Evolutionary conservation across 2,113 vertebrate species (phyloP).

Genomic region (Cairina moschata): DNA sequence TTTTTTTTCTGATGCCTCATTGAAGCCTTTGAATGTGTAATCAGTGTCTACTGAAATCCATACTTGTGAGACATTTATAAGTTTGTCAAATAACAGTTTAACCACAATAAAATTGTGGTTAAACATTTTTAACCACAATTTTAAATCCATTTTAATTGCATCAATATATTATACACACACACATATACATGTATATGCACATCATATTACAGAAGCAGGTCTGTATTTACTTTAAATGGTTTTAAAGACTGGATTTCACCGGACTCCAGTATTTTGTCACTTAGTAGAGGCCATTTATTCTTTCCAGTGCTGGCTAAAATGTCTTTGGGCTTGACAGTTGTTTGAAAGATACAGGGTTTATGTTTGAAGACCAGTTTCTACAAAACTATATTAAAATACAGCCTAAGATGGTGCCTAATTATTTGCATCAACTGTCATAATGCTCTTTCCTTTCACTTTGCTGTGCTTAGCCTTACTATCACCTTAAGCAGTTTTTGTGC

Average conservation of each 20-base stretch:
- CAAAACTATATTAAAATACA: background rate
- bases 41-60: background rate
- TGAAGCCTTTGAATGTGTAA: background rate
- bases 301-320: background rate
- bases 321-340: background rate
- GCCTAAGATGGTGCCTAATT: background rate
- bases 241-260: background rate
- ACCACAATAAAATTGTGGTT: background rate
- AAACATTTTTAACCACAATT: too few relatives aligned
- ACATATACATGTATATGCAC: too few relatives aligned
- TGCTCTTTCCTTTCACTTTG: background rate
- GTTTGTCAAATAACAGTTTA: background rate
- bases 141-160: background rate
- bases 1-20: background rate
- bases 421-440: background rate
- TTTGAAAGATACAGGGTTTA: background rate
- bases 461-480: background rate
- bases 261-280: background rate
- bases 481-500: accelerated
- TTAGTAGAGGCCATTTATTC: background rate
- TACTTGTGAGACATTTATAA: background rate
- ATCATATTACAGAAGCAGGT: background rate
- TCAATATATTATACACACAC: background rate
- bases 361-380: background rate
- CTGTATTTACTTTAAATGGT: background rate